These are phyloP conservation scores for Antrozous pallidus DNA, from an alignment of 2,797 vertebrate genomes.

Conservation along the genomic window DNA sequence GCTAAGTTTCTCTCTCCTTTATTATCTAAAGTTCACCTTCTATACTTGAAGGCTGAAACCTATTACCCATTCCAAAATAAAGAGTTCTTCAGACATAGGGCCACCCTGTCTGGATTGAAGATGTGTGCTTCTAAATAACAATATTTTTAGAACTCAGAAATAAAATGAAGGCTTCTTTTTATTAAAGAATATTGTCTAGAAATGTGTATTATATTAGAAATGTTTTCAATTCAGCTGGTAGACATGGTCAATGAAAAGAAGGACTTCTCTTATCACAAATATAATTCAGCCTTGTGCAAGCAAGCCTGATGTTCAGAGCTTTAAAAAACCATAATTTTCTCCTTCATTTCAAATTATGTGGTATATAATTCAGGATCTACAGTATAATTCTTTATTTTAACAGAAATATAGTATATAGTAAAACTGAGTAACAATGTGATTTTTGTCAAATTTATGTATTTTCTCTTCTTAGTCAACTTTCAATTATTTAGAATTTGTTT, in stretches of 20 bases:
- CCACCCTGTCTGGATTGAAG: neutral
- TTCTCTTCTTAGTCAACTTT: slow-evolving; percentile 40
- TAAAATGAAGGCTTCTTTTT: neutral
- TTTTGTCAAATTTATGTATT: slow-evolving; percentile 56
- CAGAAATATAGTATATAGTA: slow-evolving; percentile 62
- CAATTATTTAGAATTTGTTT: slow-evolving; percentile 56
- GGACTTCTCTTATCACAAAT: neutral
- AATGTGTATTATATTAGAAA: slow-evolving; percentile 30
- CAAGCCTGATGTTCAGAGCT: slow-evolving; percentile 35
- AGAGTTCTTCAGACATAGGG: neutral
- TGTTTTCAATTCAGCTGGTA: slow-evolving; percentile 51
- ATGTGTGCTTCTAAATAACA: neutral
- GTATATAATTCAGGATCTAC: slow-evolving; percentile 44
- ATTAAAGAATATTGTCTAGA: neutral
- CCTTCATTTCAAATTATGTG: slow-evolving; percentile 53
- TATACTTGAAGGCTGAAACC: neutral
- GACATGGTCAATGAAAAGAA: slow-evolving; percentile 19
- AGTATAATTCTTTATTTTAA: slow-evolving; percentile 58
- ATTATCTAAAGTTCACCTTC: neutral
- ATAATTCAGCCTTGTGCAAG: slow-evolving; percentile 46
- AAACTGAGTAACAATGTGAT: slow-evolving; percentile 38
- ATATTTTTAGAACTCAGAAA: neutral
- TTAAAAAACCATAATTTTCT: slow-evolving; percentile 47
- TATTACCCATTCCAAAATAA: neutral
- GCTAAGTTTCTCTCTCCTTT: neutral